Conservation (phyloP, 1,140 invertebrate species). For the Drosophila elegans region DNA sequence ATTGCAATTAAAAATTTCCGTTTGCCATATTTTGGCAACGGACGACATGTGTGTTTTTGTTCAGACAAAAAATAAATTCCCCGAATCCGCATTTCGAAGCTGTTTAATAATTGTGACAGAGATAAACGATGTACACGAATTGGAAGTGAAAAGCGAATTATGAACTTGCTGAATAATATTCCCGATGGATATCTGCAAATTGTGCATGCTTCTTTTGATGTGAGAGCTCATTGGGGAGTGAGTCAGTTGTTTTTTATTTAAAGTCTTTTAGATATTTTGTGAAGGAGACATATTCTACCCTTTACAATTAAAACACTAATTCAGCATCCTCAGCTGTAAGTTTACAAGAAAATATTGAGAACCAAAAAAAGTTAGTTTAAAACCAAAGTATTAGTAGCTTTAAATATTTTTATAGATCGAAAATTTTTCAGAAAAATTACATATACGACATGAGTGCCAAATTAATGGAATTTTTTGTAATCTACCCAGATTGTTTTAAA, state of each 20-base stretch:
- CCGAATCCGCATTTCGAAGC: constrained; percentile 22
- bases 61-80: constrained; percentile 42
- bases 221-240: constrained; percentile 6
- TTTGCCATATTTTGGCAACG: constrained; percentile 55
- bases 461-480: no score
- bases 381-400: no score
- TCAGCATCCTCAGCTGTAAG: background rate
- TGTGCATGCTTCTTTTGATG: constrained; percentile 6
- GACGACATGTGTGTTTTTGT: constrained; percentile 27
- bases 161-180: constrained; percentile 11
- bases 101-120: constrained; percentile 43
- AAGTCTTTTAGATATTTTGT: background rate
- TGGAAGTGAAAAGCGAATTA: constrained; percentile 53
- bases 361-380: background rate
- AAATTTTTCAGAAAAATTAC: background rate
- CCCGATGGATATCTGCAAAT: constrained; percentile 13
- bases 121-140: constrained; percentile 55
- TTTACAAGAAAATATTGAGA: background rate
- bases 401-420: no score
- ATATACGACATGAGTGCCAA: constrained; percentile 1
- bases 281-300: background rate
- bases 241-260: constrained; percentile 10
- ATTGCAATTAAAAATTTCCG: constrained; percentile 62
- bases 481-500: no score
- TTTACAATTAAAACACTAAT: background rate